phyloP scores from a whole-genome alignment of 2,888 invertebrate species.

The Hypena proboscidalis region DNA sequence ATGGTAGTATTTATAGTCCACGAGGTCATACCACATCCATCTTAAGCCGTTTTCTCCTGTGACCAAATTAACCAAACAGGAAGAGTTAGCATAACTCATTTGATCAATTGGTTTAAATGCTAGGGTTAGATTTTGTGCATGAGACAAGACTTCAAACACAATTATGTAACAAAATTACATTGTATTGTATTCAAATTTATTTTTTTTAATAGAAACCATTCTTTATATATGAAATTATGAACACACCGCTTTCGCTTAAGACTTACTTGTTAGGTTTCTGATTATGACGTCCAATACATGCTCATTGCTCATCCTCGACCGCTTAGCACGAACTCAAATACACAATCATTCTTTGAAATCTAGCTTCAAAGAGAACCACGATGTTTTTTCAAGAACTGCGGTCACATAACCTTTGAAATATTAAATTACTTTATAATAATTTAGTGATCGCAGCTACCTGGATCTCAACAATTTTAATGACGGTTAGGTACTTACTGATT shows the following conservation, averaged over 20 bases:
- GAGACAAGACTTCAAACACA: not conserved
- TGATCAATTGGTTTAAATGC: no score
- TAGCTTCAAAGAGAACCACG: slow-evolving; percentile 25
- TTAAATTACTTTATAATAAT: slow-evolving; percentile 36
- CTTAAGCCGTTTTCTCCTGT: no score
- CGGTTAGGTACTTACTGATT: slow-evolving; percentile 34
- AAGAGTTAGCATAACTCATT: no score
- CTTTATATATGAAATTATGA: not conserved
- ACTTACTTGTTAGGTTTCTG: slow-evolving; percentile 37
- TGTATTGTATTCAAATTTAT: no score
- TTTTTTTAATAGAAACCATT: not conserved
- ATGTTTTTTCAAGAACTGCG: slow-evolving; percentile 29
- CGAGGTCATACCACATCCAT: no score
- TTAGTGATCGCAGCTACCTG: slow-evolving; percentile 39
- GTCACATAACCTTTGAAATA: slow-evolving; percentile 36
- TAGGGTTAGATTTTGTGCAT: no score
- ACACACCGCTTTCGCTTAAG: slow-evolving; percentile 25
- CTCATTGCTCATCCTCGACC: slow-evolving; percentile 33
- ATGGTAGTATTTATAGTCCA: no score
- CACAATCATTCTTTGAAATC: slow-evolving; percentile 32
- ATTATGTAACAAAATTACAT: no score
- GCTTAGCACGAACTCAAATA: slow-evolving; percentile 34
- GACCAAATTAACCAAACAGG: no score
- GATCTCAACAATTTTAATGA: slow-evolving; percentile 39
- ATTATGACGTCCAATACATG: slow-evolving; percentile 37